Conservation (phyloP, 2,113 vertebrate species). For the Spermophilus dauricus region DNA sequence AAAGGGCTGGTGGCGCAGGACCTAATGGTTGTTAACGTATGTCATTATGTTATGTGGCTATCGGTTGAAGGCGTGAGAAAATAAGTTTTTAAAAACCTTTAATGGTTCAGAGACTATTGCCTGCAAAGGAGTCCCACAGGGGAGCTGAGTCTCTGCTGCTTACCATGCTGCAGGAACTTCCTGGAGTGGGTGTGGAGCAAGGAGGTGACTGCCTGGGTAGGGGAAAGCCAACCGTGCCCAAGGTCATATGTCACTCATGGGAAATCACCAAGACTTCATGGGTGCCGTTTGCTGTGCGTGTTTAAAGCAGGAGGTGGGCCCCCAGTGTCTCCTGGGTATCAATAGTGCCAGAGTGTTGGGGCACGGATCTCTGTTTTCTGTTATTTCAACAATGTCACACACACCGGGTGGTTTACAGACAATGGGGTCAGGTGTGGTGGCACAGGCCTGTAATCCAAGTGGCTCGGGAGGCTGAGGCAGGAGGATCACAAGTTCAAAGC, state of each 20-base stretch:
- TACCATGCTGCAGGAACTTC: background rate
- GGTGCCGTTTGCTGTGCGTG: background rate
- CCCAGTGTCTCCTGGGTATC: background rate
- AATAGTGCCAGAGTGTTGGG: background rate
- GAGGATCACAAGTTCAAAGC: too few relatives aligned
- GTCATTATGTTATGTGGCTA: background rate
- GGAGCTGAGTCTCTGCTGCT: background rate
- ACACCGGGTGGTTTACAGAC: background rate
- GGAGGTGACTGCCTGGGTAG: accelerated
- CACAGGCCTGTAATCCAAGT: too few relatives aligned
- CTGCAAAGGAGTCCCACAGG: background rate
- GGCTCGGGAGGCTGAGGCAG: too few relatives aligned
- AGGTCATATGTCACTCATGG: accelerated
- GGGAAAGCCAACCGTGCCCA: background rate
- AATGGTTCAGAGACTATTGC: background rate
- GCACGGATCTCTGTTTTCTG: background rate
- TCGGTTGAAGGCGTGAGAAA: slow-evolving; percentile 30
- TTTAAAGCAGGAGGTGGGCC: background rate
- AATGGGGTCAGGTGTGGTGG: too few relatives aligned
- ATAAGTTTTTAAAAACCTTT: background rate
- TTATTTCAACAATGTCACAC: background rate
- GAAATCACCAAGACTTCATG: background rate
- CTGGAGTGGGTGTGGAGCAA: accelerated
- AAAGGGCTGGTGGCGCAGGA: background rate
- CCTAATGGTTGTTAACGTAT: too few relatives aligned